These are phyloP conservation scores for Cyaniris semiargus DNA, from an alignment of 2,888 invertebrate species.

Conservation along the genomic window DNA sequence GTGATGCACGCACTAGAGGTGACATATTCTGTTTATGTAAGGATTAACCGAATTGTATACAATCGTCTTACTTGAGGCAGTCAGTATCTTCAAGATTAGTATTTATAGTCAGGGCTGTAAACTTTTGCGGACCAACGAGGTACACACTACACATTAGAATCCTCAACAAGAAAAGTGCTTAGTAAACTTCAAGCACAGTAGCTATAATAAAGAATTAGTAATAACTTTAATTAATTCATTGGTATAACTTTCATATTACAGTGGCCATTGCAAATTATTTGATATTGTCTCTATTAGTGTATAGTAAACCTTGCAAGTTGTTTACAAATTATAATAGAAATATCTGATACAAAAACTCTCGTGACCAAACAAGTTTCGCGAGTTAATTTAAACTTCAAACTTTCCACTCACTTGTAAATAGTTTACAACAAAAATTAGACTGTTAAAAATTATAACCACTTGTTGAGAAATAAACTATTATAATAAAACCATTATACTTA, in stretches of 20 bases:
- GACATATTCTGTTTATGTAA: not conserved
- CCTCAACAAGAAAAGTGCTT: not conserved
- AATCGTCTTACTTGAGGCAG: not conserved
- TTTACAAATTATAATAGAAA: constrained; percentile 8
- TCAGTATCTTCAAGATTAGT: not conserved
- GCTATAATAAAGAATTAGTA: not conserved
- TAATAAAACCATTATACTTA: not conserved
- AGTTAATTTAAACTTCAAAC: constrained; percentile 30
- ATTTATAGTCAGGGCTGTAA: not conserved
- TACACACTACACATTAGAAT: too few species aligned
- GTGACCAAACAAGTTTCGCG: not conserved
- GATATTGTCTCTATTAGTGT: not conserved
- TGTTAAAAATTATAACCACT: not conserved
- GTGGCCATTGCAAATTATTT: not conserved
- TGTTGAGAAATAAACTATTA: not conserved
- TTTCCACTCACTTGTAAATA: constrained; percentile 21
- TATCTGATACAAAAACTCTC: constrained; percentile 9
- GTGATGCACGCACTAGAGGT: constrained; percentile 18
- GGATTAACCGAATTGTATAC: not conserved
- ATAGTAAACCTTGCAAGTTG: not conserved
- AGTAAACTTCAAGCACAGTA: not conserved
- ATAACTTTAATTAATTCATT: not conserved
- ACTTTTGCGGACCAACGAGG: too few species aligned
- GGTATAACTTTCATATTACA: not conserved
- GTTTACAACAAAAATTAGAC: constrained; percentile 15